These are phyloP conservation scores for Blastobasis lacticolella DNA, from an alignment of 2,888 invertebrate species.

Conservation along the genomic window DNA sequence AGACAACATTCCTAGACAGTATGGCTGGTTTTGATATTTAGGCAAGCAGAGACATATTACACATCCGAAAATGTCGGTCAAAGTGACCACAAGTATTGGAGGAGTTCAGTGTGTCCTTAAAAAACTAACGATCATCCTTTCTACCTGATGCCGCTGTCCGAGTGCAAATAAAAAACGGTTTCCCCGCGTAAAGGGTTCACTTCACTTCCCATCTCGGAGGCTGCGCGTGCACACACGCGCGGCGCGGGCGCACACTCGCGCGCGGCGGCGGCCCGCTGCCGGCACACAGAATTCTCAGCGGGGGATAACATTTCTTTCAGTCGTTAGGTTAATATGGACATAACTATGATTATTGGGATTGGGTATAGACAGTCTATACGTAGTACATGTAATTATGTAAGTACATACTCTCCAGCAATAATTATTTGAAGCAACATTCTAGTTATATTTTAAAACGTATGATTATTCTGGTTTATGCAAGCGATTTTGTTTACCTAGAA, in stretches of 20 bases:
- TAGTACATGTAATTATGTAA: no score
- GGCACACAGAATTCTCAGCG: slow-evolving; percentile 63
- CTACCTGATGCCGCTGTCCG: slow-evolving; percentile 74
- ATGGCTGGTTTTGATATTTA: no score
- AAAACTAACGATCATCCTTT: slow-evolving; percentile 73
- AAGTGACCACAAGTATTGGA: slow-evolving; percentile 38
- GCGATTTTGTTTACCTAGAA: no score
- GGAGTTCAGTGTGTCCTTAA: slow-evolving; percentile 64
- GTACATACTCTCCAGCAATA: no score
- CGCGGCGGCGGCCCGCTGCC: slow-evolving; percentile 41
- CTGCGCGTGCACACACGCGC: slow-evolving; percentile 40
- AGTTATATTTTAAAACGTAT: no score
- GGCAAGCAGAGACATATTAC: no score
- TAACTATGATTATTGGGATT: no score
- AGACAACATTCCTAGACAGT: no score
- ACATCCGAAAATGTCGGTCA: slow-evolving; percentile 10
- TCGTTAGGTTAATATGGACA: slow-evolving; percentile 49
- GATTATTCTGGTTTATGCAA: no score
- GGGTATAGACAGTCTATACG: no score
- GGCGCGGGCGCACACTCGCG: slow-evolving; percentile 24
- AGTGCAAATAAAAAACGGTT: slow-evolving; percentile 74
- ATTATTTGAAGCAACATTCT: no score
- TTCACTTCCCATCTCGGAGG: slow-evolving; percentile 70
- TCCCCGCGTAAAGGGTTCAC: slow-evolving; percentile 74
- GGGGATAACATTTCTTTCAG: slow-evolving; percentile 62